Conservation (phyloP, 2,797 vertebrate species). For the Percopsis omiscomaycus region DNA sequence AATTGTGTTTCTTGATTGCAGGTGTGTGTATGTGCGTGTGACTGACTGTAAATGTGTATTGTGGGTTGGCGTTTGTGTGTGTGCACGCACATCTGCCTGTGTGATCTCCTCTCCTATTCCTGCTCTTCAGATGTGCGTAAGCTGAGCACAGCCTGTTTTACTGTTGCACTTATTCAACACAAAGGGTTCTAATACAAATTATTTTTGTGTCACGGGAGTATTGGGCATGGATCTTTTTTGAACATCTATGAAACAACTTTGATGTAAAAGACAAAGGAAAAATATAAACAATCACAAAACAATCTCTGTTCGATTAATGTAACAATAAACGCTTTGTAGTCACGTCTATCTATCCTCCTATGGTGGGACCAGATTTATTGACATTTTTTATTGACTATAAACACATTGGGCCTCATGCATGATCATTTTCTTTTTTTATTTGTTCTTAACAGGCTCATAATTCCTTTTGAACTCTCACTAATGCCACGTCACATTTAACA, state of each 20-base stretch:
- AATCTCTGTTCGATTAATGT: neutral
- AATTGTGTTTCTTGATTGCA: neutral
- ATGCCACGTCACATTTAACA: too few relatives aligned
- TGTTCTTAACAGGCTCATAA: too few relatives aligned
- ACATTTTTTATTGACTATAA: too few relatives aligned
- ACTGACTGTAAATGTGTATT: neutral
- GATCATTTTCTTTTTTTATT: too few relatives aligned
- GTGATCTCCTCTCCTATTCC: slow-evolving; percentile 28
- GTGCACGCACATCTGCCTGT: neutral
- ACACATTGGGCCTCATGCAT: too few relatives aligned
- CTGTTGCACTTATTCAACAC: slow-evolving; percentile 37
- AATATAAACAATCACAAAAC: neutral
- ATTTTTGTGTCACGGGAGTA: neutral
- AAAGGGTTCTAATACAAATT: slow-evolving; percentile 24
- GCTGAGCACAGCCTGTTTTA: slow-evolving; percentile 40
- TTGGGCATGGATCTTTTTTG: neutral
- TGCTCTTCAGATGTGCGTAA: slow-evolving; percentile 48
- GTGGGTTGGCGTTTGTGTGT: neutral
- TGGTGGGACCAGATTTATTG: too few relatives aligned
- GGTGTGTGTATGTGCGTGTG: neutral
- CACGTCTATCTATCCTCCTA: neutral
- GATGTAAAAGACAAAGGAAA: neutral
- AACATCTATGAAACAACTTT: neutral
- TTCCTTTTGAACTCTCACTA: too few relatives aligned
- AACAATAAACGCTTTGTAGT: neutral